These are phyloP conservation scores for Macaca fascicularis DNA, from an alignment of 2,113 vertebrate species.

Conservation along the genomic window T2T-MFA8v1.1 NC_088376.1:79464501-79465000, in stretches of 20 bases:
- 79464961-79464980: background rate
- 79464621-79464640: background rate
- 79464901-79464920: background rate
- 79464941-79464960: background rate
- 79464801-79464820: background rate
- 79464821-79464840: background rate
- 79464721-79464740: background rate
- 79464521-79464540: background rate
- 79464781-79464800: background rate
- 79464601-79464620: background rate
- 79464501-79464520: background rate
- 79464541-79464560: background rate
- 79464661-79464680: background rate
- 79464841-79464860: background rate
- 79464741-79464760: background rate
- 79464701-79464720: background rate
- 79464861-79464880: background rate
- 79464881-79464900: background rate
- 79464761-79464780: background rate
- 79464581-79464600: background rate
- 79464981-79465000: background rate
- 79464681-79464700: background rate
- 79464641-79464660: background rate
- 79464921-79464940: background rate
- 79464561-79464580: background rate